phyloP scores from a whole-genome alignment of 2,888 invertebrate species.

The Plemyria rubiginata region DNA sequence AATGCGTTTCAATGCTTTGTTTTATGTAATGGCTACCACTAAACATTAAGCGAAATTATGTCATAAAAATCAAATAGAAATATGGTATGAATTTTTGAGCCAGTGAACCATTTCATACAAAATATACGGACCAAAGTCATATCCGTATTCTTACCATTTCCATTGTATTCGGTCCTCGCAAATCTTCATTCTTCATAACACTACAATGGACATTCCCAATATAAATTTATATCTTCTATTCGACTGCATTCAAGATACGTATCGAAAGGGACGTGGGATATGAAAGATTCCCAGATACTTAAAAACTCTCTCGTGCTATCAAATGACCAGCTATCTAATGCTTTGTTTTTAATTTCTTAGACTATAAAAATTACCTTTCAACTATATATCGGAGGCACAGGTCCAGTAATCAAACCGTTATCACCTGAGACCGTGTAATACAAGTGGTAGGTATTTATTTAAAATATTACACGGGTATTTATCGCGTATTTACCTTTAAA shows the following conservation, averaged over 20 bases:
- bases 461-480: no score
- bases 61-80: no score
- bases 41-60: no score
- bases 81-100: not conserved
- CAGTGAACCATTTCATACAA: slow-evolving; percentile 18
- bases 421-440: no score
- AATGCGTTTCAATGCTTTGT: no score
- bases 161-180: slow-evolving; percentile 41
- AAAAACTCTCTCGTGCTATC: not conserved
- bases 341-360: not conserved
- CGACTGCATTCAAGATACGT: slow-evolving; percentile 46
- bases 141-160: slow-evolving; percentile 11
- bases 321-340: not conserved
- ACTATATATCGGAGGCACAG: no score
- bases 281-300: slow-evolving; percentile 41
- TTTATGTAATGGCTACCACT: no score
- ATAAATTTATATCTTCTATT: slow-evolving; percentile 51
- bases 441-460: no score
- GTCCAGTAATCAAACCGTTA: no score
- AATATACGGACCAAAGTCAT: slow-evolving; percentile 25
- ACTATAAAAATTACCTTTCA: no score
- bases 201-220: slow-evolving; percentile 53
- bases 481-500: no score
- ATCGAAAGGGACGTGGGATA: slow-evolving; percentile 37
- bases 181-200: slow-evolving; percentile 49